These are phyloP conservation scores for Anastrepha ludens DNA, from an alignment of 1,140 invertebrate species.

Conservation along the genomic window DNA sequence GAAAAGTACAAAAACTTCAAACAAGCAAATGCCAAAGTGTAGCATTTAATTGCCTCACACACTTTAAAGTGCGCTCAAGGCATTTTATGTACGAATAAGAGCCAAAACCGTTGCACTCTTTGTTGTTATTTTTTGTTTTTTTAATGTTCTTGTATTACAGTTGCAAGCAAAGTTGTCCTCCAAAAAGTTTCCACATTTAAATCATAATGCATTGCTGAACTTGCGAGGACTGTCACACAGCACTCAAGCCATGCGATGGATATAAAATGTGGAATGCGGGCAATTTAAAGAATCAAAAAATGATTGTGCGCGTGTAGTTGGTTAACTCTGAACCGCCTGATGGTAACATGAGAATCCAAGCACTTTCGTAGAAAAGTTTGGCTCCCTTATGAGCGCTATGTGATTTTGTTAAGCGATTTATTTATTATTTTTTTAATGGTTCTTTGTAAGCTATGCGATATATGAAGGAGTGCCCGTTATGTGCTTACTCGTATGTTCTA, in stretches of 20 bases:
- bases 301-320: too few relatives aligned
- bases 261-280: not conserved
- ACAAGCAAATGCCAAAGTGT: not conserved
- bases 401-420: too few relatives aligned
- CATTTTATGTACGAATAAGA: not conserved
- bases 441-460: too few relatives aligned
- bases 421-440: too few relatives aligned
- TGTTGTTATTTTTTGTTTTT: too few relatives aligned
- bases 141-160: not conserved
- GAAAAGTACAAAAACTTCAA: not conserved
- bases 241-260: not conserved
- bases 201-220: conserved; percentile 28
- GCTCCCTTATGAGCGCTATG: too few relatives aligned
- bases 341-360: too few relatives aligned
- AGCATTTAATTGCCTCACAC: not conserved
- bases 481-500: too few relatives aligned
- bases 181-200: conserved; percentile 44
- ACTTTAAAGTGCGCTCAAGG: not conserved
- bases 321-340: too few relatives aligned
- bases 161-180: not conserved
- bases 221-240: not conserved
- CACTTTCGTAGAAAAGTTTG: too few relatives aligned
- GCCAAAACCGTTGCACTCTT: not conserved
- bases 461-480: too few relatives aligned
- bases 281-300: not conserved